Evolutionary conservation across 1,140 invertebrate genomes (phyloP), one percentile per base, ranked within the genome.

Genomic region (Sarcophaga bullata): DNA sequence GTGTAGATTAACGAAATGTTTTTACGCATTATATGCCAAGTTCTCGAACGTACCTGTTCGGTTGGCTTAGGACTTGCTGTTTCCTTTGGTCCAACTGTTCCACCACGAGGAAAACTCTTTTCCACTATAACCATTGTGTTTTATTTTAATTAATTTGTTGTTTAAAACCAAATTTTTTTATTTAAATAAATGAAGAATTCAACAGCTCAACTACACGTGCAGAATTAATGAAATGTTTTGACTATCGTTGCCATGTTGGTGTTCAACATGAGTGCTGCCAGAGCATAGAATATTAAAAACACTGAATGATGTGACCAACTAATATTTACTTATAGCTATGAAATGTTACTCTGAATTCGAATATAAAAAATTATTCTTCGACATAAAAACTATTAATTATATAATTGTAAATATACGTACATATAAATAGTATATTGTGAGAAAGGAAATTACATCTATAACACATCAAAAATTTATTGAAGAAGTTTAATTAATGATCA

Each of bases 51-150:
- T 50, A 78, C 75, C 75, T 78, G 75, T 78, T 19, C 48, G 0
- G 48, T 10, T 72, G n/a, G 17, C 19, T 82, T 82, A 10, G 52
- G 54, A 10, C 37, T 83, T 13, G 75, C 15, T 80, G 85, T 49
- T 17, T 85, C 85, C 58, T 82, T 76, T 72, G 85, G 80, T 37
- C 81, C n/a, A 47, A 81, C 15, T 49, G 82, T 84, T 58, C 89
- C 89, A n/a, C 89, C 89, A 3, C 89, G 89, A 78, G 89, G 89
- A 84, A 90, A 90, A 75, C 86, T 89, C 80, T 88, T 88, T 15
- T 90, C 89, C 8, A 84, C 81, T 50, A 85, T 80, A 73, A 85
- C 83, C 82, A 83, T 83, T 68, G 81, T 81, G 19, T 68, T 68
- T 25, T 19, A 58, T 4, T 3, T 3, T 58, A n/a, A 58, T 58